Conservation (phyloP, 2,113 vertebrate genomes). For the Nematolebias whitei region DNA sequence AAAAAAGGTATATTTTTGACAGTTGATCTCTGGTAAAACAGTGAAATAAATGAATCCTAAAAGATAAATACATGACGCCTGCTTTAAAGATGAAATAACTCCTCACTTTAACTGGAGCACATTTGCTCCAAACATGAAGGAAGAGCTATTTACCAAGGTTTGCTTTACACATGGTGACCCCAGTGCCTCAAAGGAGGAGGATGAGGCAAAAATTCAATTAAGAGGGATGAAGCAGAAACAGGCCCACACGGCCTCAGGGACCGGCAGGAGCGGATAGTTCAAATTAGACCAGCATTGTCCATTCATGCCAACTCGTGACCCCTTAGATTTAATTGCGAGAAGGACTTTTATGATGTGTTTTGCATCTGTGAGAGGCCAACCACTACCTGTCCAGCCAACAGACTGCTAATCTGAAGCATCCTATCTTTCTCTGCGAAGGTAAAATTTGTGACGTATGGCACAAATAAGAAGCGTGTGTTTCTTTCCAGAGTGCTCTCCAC, state of each 20-base stretch:
- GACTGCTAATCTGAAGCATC: slow-evolving; percentile 32
- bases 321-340: slow-evolving; percentile 39
- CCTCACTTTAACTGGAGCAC: background rate
- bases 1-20: no score
- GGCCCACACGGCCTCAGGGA: slow-evolving; percentile 60
- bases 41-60: no score
- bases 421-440: slow-evolving; percentile 24
- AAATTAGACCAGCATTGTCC: slow-evolving; percentile 70
- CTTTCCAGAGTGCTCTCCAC: slow-evolving; percentile 50
- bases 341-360: background rate
- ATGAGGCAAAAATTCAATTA: slow-evolving; percentile 68
- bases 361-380: background rate
- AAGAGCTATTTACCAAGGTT: slow-evolving; percentile 10
- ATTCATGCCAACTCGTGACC: slow-evolving; percentile 61
- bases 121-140: slow-evolving; percentile 13
- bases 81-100: no score
- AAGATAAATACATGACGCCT: no score
- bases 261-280: slow-evolving; percentile 66
- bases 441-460: slow-evolving; percentile 42
- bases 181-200: slow-evolving; percentile 58
- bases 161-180: slow-evolving; percentile 46
- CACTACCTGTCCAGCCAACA: slow-evolving; percentile 9
- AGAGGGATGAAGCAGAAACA: slow-evolving; percentile 61
- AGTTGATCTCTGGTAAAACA: no score
- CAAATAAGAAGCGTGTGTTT: slow-evolving; percentile 79